phyloP scores from a whole-genome alignment of 2,113 vertebrate genomes.

The Meleagris gallopavo region DNA sequence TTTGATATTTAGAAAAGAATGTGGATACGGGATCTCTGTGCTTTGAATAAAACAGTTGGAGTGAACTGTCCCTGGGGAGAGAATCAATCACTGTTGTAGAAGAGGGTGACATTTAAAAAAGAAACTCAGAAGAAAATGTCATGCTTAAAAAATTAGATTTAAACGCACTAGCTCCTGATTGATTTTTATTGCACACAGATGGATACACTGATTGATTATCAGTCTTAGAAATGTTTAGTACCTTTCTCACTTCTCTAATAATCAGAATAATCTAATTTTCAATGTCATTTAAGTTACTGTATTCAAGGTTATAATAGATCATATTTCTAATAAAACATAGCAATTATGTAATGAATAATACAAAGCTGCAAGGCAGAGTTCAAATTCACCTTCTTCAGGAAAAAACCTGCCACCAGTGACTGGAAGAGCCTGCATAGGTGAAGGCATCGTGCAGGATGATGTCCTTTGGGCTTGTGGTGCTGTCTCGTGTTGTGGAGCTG shows the following conservation, averaged over 20 bases:
- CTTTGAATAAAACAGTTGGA: constrained; percentile 78
- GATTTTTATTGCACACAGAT: constrained; percentile 84
- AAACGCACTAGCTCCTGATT: constrained; percentile 82
- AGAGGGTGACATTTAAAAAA: constrained; percentile 86
- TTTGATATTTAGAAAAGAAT: constrained; percentile 66
- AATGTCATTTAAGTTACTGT: constrained; percentile 79
- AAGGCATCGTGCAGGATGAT: background rate
- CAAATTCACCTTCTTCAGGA: background rate
- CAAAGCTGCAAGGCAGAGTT: constrained; percentile 60
- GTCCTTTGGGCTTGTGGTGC: background rate
- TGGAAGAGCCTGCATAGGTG: background rate
- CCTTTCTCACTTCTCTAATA: constrained; percentile 83
- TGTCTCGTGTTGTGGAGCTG: background rate
- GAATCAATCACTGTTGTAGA: constrained; percentile 83
- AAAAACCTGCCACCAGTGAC: background rate
- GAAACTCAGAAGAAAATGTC: constrained; percentile 85
- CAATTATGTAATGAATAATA: constrained; percentile 81
- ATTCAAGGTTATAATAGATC: constrained; percentile 83
- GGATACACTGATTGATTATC: constrained; percentile 83
- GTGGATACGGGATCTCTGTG: constrained; percentile 57
- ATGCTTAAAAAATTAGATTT: constrained; percentile 89
- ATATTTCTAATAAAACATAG: constrained; percentile 80
- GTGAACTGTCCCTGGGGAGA: constrained; percentile 80
- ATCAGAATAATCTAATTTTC: constrained; percentile 87
- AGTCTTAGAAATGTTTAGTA: constrained; percentile 80